Base-by-base conservation (phyloP, 2,797 vertebrate species). In the Decapterus maruadsi region DNA sequence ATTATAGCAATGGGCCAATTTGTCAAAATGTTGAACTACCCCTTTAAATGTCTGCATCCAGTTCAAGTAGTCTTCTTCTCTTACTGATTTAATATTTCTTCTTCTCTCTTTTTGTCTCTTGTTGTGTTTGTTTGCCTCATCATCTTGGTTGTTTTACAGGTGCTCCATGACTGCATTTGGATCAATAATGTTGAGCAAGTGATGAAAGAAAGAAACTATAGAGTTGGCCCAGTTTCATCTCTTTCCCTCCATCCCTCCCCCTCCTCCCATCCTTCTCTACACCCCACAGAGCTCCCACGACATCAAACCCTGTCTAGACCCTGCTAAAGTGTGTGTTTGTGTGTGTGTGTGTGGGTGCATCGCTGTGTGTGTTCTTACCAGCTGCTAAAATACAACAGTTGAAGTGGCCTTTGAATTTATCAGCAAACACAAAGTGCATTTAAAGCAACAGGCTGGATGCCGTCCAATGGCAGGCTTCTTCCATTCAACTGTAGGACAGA, bases 241-340 rank as follows among this genome's bases (percentile, higher is more conserved):
- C 5, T 19, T 53, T 48, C 36, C 31, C 26, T 4, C 46, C 29
- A n/a, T 26, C 26, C 6, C 11, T 8, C 4, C 0, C 16, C 55
- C 17, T 17, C 26, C 26, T n/a, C 20, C 11, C 12, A 6, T 69
- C 43, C 26, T 46, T 50, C 38, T 13, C 38, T 74, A 26, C 87
- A 55, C 86, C 91, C 89, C 77, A 74, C 77, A 65, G 85, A 78
- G 88, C 78, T 92, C 91, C 90, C 92, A 92, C 92, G 89, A 90
- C 92, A 88, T 91, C 82, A 67, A 76, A 83, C 46, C 77, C 72
- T 55, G 80, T 88, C 76, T 82, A 72, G 81, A 81, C 72, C 75
- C 69, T 4, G 55, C 63, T 72, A 19, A 16, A 22, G 9, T 72
- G 48, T 78, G 72, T 72, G 70, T 68, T 58, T 55, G 46, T 72